Base-by-base conservation (phyloP, 2,888 invertebrate genomes). In the Hydropsyche betteni region DNA sequence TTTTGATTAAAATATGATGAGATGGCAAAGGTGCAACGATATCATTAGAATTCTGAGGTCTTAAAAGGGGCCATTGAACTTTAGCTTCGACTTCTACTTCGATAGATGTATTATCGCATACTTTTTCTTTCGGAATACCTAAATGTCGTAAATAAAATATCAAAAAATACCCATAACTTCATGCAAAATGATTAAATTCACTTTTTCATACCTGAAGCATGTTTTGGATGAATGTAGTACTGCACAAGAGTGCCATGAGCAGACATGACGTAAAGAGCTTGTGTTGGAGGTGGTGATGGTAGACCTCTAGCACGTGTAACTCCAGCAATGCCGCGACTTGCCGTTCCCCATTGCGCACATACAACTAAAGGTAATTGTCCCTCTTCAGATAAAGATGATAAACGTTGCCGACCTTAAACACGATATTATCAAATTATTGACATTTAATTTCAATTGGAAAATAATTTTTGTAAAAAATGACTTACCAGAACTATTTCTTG, bases 191-290 rank as follows among this genome's bases (percentile, higher is more conserved):
- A 12, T 12, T 3, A 55, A 12, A 58, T 64, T 24, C 73, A 53
- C 38, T 61, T 10, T 16, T 72, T 79, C 81, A 80, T 81, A 89
- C 89, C 88, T 74, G 90, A 84, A 76, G 89, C 85, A 80, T 90
- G 90, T 81, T 90, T 90, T 0, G 95, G 96, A 81, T 96, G 94
- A 82, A 98, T 88, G 83, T 94, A 91, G 81, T 98, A 95, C 83
- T 98, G 96, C 78, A 96, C 90, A 80, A 98, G 89, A 74, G 91
- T 91, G 36, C 97, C 98, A 82, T 93, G 92, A 81, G 94, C 94
- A 68, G 95, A 93, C 91, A 97, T 93, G 33, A 97, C 90, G 84
- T 95, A 97, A 8, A 98, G 86, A n/a, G 96, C 93, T 82, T 96
- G 94, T 16, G 93, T 90, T 12, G 92, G 89, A 81, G 91, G 90